Base-by-base conservation (phyloP, 2,113 vertebrate genomes). In the Calidris pygmaea region DNA sequence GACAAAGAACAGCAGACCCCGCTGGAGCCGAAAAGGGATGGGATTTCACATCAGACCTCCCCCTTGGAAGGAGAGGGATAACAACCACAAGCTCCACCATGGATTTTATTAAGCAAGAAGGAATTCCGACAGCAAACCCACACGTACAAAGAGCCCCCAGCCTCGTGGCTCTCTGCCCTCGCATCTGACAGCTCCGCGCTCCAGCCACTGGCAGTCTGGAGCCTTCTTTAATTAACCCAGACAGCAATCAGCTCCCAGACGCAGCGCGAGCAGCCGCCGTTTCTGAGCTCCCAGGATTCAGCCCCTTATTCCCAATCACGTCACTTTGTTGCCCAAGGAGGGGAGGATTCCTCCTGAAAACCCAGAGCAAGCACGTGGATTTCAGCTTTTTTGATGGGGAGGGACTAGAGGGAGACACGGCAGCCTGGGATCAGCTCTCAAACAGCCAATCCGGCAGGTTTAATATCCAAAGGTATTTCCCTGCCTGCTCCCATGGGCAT, bases 61-160 rank as follows among this genome's bases (percentile, higher is more conserved):
- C 29, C 32, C 19, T 72, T 23, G 3, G 65, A 85, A 93, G 37
- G n/a, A 77, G 45, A 89, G 7, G 24, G 22, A 14, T 35, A 47
- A 84, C 0, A 1, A 63, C 50, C 35, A 65, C 73, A 45, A 50
- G 66, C 50, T 74, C 62, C 58, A 78, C 15, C 1, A 0, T 47
- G 68, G 68, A 77, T 88, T 97, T 96, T 97, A 95, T 89, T 95
- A 72, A 84, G 56, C 39, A 68, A 88, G 50, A 85, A 83, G 22
- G 52, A 86, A 81, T 77, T 75, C 76, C 76, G 85, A 65, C 67
- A 77, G 76, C 83, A 86, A 93, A 72, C 24, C 65, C 35, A 59
- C 39, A 62, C 0, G 1, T 29, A 75, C 23, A 55, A 75, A 82
- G 84, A 90, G 32, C 27, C 77, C 27, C 24, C 4, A 7, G 76